Evolutionary conservation across 2,888 invertebrate species (phyloP).

Genomic region (Psylliodes chrysocephalus): DNA sequence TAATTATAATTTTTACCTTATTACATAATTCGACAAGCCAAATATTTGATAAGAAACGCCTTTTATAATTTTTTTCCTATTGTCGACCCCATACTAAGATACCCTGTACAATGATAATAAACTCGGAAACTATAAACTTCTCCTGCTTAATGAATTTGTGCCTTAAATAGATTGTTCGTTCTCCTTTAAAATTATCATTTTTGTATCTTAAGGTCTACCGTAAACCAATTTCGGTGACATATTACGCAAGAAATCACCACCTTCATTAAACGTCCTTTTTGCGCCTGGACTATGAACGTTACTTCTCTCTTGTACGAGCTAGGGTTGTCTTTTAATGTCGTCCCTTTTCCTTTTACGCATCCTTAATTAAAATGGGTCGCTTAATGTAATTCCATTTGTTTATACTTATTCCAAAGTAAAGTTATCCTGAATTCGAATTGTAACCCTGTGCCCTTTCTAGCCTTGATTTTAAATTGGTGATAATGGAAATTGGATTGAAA

Average conservation of each 20-base stretch:
- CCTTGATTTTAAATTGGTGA: not conserved
- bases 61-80: too few species aligned
- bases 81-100: too few species aligned
- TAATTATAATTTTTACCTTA: too few species aligned
- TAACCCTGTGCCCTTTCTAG: not conserved
- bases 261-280: slow-evolving; percentile 4
- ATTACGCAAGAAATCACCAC: not conserved
- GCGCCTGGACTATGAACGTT: slow-evolving; percentile 16
- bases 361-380: slow-evolving; percentile 27
- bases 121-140: not conserved
- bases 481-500: not conserved
- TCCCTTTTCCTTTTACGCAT: slow-evolving; percentile 21
- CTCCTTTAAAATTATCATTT: too few species aligned
- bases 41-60: too few species aligned
- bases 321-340: slow-evolving; percentile 19
- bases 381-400: slow-evolving; percentile 28
- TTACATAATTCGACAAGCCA: too few species aligned
- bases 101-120: too few species aligned
- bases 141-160: not conserved
- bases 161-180: too few species aligned
- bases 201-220: not conserved
- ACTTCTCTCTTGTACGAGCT: slow-evolving; percentile 3
- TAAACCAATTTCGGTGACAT: not conserved
- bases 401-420: slow-evolving; percentile 22
- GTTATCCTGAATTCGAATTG: slow-evolving; percentile 1